Percentiles rank a stretch among this genome's conserved stretches.
phyloP scores from a whole-genome alignment of 2,797 vertebrate genomes.

The Pteropus rufus region DNA sequence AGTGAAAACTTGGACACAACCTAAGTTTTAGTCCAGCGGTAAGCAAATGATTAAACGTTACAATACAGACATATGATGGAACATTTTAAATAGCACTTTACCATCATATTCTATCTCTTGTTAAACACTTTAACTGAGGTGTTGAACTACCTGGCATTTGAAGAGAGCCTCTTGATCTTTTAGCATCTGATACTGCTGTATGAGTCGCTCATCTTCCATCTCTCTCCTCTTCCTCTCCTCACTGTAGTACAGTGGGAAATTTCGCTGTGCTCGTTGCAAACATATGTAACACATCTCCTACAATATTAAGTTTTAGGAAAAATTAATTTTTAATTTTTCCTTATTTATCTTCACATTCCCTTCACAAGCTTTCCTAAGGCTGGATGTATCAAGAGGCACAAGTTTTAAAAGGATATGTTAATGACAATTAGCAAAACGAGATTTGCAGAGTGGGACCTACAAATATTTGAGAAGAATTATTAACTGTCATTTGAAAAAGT shows the following conservation, averaged over 20 bases:
- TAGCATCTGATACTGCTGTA: constrained; percentile 81
- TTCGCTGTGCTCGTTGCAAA: constrained; percentile 85
- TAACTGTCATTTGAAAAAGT: background rate
- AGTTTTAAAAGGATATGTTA: background rate
- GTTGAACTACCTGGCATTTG: constrained; percentile 80
- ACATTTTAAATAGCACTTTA: background rate
- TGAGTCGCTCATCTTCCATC: constrained; percentile 79
- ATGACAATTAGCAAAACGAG: constrained; percentile 2
- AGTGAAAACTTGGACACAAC: background rate
- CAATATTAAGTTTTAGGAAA: constrained; percentile 1
- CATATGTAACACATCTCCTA: constrained; percentile 91
- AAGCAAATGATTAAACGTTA: background rate
- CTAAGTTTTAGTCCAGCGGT: background rate
- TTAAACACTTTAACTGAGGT: background rate
- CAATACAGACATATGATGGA: background rate
- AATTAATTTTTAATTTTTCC: constrained; percentile 9
- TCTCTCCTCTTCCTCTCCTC: constrained; percentile 82
- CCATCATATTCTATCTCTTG: background rate
- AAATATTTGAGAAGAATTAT: background rate
- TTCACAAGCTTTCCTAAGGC: constrained; percentile 15
- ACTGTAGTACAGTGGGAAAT: constrained; percentile 76
- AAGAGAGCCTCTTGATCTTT: constrained; percentile 82
- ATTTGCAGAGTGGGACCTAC: background rate
- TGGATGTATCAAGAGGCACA: background rate
- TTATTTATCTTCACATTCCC: background rate